Percentiles rank a stretch among this genome's conserved stretches.
Evolutionary conservation across 2,888 invertebrate species (phyloP).

Genomic region (Drosophila meridiana): DNA sequence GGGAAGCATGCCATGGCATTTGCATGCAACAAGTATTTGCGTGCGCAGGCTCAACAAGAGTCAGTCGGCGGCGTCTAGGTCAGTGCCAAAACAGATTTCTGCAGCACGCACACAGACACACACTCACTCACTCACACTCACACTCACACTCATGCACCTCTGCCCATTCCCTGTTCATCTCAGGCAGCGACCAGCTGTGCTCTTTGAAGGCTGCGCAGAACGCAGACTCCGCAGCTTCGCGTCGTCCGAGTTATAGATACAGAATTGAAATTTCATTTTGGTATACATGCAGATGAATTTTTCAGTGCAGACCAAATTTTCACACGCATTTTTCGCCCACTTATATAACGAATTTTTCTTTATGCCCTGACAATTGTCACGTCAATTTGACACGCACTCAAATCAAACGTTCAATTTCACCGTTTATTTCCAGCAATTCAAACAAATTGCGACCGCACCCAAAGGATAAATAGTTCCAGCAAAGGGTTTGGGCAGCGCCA

Average conservation of each 20-base stretch:
- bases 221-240: constrained; percentile 83
- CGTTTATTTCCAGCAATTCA: constrained; percentile 44
- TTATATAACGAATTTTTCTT: constrained; percentile 72
- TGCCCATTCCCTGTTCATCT: not conserved
- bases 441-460: constrained; percentile 66
- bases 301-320: constrained; percentile 64
- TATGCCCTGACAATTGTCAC: constrained; percentile 35
- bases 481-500: constrained; percentile 57
- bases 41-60: constrained; percentile 67
- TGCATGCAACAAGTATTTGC: constrained; percentile 81
- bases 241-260: constrained; percentile 79
- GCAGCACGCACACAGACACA: not conserved
- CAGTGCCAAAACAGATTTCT: constrained; percentile 61
- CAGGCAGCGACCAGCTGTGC: constrained; percentile 35
- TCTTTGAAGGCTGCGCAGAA: constrained; percentile 68
- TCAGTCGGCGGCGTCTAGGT: constrained; percentile 52
- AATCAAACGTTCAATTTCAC: constrained; percentile 49
- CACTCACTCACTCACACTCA: not conserved
- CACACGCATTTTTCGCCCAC: constrained; percentile 46
- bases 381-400: constrained; percentile 63
- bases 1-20: constrained; percentile 44
- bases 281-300: constrained; percentile 79
- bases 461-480: constrained; percentile 21
- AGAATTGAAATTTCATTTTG: constrained; percentile 78
- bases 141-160: not conserved